A percentile compares a stretch with the other conserved stretches of the same genome.
These are phyloP conservation scores for Hydrochoerus hydrochaeris DNA, from an alignment of 2,113 vertebrate genomes.

Conservation along the genomic window DNA sequence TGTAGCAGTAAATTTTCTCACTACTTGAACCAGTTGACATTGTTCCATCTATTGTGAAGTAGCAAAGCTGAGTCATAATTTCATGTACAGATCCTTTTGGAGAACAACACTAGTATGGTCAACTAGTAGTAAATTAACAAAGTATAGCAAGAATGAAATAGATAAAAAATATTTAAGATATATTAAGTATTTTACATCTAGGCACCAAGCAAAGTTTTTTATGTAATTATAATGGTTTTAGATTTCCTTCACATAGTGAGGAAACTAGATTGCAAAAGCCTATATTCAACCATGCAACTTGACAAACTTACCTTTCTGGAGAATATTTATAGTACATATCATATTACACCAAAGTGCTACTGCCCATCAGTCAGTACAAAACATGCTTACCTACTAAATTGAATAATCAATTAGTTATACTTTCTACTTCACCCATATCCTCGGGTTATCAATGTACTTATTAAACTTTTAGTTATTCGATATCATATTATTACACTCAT, in stretches of 20 bases:
- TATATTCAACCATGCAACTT: neutral
- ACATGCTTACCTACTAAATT: neutral
- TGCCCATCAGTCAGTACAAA: neutral
- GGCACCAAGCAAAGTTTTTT: neutral
- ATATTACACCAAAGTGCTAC: neutral
- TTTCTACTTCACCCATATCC: neutral
- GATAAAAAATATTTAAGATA: neutral
- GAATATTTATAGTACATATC: neutral
- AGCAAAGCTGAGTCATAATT: neutral
- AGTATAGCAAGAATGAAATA: neutral
- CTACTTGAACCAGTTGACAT: slow-evolving; percentile 36
- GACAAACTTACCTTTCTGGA: neutral
- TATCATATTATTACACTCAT: neutral
- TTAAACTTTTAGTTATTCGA: neutral
- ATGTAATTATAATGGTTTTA: neutral
- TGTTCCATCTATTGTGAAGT: neutral
- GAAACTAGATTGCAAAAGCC: neutral
- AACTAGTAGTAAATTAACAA: slow-evolving; percentile 35
- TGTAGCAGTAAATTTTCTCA: neutral
- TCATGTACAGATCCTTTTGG: neutral
- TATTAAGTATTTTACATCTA: neutral
- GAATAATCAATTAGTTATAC: neutral
- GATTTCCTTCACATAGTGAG: neutral
- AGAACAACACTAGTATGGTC: slow-evolving; percentile 5
- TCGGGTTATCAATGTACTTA: neutral